phyloP scores from a whole-genome alignment of 1,140 invertebrate genomes.

The Platorchestia sp. region DNA sequence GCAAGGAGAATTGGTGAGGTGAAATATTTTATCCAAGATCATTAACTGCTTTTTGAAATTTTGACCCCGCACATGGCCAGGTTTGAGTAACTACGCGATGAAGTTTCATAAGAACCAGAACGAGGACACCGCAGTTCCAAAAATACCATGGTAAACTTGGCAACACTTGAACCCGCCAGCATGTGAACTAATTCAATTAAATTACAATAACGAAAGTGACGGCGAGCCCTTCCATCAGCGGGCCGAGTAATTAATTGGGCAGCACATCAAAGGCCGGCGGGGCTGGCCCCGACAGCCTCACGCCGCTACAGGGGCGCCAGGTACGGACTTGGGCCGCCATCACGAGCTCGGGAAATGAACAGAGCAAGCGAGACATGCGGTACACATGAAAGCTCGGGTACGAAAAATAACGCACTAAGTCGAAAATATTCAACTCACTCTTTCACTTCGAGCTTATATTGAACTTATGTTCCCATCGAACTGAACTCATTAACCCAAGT shows the following conservation, averaged over 20 bases:
- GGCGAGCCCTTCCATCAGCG: not conserved
- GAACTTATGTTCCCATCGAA: no score
- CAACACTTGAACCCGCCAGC: not conserved
- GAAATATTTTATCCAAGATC: no score
- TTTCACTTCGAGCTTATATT: no score
- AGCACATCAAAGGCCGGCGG: not conserved
- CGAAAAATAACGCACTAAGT: not conserved
- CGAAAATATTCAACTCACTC: not conserved
- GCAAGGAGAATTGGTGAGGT: no score
- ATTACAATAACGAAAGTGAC: not conserved
- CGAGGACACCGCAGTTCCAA: not conserved
- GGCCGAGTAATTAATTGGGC: not conserved
- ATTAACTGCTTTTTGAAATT: not conserved
- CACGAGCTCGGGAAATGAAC: not conserved
- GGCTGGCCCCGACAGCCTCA: no score
- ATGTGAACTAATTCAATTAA: not conserved
- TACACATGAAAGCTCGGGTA: not conserved
- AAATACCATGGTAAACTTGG: not conserved
- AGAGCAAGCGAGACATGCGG: not conserved
- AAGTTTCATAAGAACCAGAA: not conserved
- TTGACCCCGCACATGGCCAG: no score
- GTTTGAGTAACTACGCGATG: no score
- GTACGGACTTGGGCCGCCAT: not conserved
- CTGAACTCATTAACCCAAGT: no score
- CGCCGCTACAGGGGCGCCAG: not conserved